Base-by-base conservation (phyloP, 2,797 vertebrate genomes). In the Onychomys torridus region DNA sequence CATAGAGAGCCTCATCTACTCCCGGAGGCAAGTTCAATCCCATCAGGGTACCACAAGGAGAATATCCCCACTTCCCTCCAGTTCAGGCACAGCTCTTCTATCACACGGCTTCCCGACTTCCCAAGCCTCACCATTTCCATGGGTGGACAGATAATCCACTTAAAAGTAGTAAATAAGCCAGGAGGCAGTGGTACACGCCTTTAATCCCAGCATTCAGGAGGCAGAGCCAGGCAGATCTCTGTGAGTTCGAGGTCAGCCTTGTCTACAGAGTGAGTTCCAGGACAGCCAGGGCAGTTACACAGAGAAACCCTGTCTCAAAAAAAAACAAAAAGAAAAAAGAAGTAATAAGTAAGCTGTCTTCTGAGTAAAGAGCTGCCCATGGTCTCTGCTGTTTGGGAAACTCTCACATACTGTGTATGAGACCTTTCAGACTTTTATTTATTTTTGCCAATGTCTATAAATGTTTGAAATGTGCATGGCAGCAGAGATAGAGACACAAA, bases 371-470 rank as follows among this genome's bases (percentile, higher is more conserved):
- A 95, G 90, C 23, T 84, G 71, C 37, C 55, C 27, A 21, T 13
- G n/a, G 21, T 75, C 27, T 95, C 40, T 91, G 12, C 43, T 55
- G 73, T 83, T 71, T 34, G 37, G 77, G 75, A 95, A 90, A 82
- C 49, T 86, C 40, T 86, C 61, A 40, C 25, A 23, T 78, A 49
- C n/a, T 69, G 25, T 55, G n/a, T 49, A 9, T 76, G 21, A 43
- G 23, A 43, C 14, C 10, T 84, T 96, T 73, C 71, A 23, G 23
- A 77, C 8, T 89, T 73, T 84, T 84, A 43, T 32, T 83, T 92
- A 14, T 29, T 77, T 12, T 82, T 49, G 65, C n/a, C 85, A 55
- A 1, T 71, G 29, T 78, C 61, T 57, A 43, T 71, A 91, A 83
- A 69, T 65, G 37, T 90, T 85, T 87, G 34, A 77, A 93, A 92